A percentile compares a stretch with the other conserved stretches of the same genome.
Conservation (phyloP, 2,888 invertebrate species). For the Venustoraphidia nigricollis region DNA sequence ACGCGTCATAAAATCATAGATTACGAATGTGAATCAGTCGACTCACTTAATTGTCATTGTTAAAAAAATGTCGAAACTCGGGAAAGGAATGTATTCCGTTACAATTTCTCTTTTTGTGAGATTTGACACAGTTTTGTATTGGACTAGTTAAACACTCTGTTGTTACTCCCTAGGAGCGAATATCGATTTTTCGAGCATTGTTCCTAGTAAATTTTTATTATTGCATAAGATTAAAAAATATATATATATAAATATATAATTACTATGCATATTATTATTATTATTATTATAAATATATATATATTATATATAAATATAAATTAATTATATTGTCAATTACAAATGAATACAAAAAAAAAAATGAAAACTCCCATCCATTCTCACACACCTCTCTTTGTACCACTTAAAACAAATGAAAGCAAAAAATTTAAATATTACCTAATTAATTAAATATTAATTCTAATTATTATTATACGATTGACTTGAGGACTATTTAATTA, state of each 20-base stretch:
- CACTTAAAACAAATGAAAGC: background rate
- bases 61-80: too few species aligned
- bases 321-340: slow-evolving; percentile 33
- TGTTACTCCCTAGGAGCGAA: too few species aligned
- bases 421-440: background rate
- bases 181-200: background rate
- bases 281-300: slow-evolving; percentile 7
- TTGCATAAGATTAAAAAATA: slow-evolving; percentile 6
- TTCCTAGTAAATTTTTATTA: slow-evolving; percentile 2
- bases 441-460: too few species aligned
- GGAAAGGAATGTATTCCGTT: too few species aligned
- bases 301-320: slow-evolving; percentile 16
- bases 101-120: too few species aligned
- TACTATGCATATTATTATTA: slow-evolving; percentile 5
- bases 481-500: slow-evolving; percentile 31
- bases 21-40: too few species aligned
- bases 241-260: background rate
- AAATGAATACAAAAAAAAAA: slow-evolving; percentile 1
- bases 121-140: too few species aligned
- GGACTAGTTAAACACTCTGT: too few species aligned
- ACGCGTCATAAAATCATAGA: too few species aligned
- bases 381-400: background rate
- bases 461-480: background rate
- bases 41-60: too few species aligned
- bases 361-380: slow-evolving; percentile 1